phyloP scores from a whole-genome alignment of 2,888 invertebrate genomes.

The Hypolimnas misippus region DNA sequence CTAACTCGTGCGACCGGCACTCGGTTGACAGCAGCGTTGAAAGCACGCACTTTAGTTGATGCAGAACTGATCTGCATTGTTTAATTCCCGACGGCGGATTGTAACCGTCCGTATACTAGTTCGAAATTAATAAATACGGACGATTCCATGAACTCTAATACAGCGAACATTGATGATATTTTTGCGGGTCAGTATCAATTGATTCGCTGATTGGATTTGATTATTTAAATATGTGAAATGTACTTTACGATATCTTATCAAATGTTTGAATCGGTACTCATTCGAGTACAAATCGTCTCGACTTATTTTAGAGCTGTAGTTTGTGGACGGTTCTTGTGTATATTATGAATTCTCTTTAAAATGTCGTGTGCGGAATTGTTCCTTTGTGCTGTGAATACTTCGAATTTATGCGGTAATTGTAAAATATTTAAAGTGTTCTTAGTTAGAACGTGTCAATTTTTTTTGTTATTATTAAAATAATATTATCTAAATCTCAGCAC shows the following conservation, averaged over 20 bases:
- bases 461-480: too few relatives aligned
- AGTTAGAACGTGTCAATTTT: too few relatives aligned
- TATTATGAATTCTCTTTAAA: constrained; percentile 54
- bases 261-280: constrained; percentile 54
- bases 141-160: constrained; percentile 66
- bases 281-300: constrained; percentile 52
- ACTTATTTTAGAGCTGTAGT: constrained; percentile 46
- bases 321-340: constrained; percentile 48
- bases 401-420: constrained; percentile 43
- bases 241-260: constrained; percentile 66
- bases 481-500: too few relatives aligned
- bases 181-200: constrained; percentile 58
- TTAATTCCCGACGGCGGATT: constrained; percentile 35
- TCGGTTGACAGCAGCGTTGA: constrained; percentile 62
- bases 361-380: constrained; percentile 47
- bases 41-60: constrained; percentile 29
- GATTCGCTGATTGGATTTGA: constrained; percentile 18
- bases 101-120: constrained; percentile 19
- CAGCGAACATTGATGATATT: constrained; percentile 57
- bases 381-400: constrained; percentile 42
- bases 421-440: neutral
- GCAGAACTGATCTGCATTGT: constrained; percentile 29
- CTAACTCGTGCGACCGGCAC: constrained; percentile 61
- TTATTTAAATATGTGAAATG: constrained; percentile 31
- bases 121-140: constrained; percentile 36